phyloP scores from a whole-genome alignment of 1,140 invertebrate genomes.

The Nasonia vitripennis region DNA sequence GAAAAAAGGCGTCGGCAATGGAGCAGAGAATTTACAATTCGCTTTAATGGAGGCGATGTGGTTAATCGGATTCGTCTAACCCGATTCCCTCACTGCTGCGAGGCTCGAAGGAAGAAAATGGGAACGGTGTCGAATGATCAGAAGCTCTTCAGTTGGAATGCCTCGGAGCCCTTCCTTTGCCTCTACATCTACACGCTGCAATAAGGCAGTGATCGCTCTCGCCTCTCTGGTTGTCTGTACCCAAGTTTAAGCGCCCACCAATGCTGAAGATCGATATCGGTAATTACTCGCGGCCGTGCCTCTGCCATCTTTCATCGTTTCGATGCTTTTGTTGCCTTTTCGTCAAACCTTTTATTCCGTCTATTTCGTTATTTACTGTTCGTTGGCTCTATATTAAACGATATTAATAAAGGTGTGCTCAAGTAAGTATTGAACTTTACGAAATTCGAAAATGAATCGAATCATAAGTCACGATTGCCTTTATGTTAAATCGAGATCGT shows the following conservation, averaged over 20 bases:
- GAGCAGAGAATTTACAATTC: slow-evolving; percentile 29
- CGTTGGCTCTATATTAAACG: too few species aligned
- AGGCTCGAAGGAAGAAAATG: neutral
- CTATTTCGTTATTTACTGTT: neutral
- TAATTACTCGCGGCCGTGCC: neutral
- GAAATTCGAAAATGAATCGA: too few species aligned
- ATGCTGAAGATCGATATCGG: slow-evolving; percentile 25
- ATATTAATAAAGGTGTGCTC: too few species aligned
- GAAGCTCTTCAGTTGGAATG: slow-evolving; percentile 33
- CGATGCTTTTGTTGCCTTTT: neutral
- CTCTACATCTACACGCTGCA: neutral
- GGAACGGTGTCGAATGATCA: slow-evolving; percentile 41
- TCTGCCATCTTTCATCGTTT: neutral
- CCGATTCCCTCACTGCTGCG: neutral
- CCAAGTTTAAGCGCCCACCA: too few species aligned
- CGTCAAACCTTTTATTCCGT: neutral
- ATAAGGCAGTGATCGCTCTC: neutral
- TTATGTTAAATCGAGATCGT: too few species aligned
- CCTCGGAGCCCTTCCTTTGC: neutral
- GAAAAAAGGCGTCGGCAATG: slow-evolving; percentile 28
- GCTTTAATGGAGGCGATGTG: slow-evolving; percentile 35
- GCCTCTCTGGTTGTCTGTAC: neutral
- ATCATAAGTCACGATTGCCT: too few species aligned
- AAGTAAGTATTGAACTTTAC: too few species aligned
- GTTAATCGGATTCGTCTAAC: slow-evolving; percentile 45